A percentile compares a stretch with the other conserved stretches of the same genome.
Conservation (phyloP, 1,140 invertebrate species). For the Lordiphosa mommai region DNA sequence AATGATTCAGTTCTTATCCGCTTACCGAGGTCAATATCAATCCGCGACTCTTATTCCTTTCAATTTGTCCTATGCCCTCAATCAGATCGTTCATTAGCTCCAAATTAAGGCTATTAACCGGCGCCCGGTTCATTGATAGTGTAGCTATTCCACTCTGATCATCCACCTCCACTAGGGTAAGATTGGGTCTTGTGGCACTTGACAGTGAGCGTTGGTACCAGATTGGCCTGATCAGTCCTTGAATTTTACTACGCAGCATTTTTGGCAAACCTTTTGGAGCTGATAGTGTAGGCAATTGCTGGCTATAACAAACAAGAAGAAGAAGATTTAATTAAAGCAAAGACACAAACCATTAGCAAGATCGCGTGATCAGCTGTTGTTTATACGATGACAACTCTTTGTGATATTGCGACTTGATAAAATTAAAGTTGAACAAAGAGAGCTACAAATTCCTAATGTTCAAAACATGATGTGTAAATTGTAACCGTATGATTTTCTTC, state of each 20-base stretch:
- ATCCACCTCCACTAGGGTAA: constrained; percentile 74
- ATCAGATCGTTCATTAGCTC: constrained; percentile 85
- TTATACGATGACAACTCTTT: not conserved
- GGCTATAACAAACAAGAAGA: not conserved
- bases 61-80: constrained; percentile 84
- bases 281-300: not conserved
- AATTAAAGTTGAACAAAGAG: no score
- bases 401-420: not conserved
- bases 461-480: no score
- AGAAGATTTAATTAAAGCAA: not conserved
- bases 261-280: not conserved
- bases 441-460: no score
- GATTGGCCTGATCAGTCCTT: constrained; percentile 1
- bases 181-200: not conserved
- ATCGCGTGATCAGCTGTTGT: not conserved
- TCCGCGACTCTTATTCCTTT: constrained; percentile 86
- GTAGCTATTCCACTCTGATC: constrained; percentile 85
- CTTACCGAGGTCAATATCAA: constrained; percentile 89
- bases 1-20: not conserved
- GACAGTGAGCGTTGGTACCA: constrained; percentile 8
- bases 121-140: constrained; percentile 86
- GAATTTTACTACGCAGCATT: constrained; percentile 48
- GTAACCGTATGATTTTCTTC: no score
- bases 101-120: constrained; percentile 91
- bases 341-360: not conserved